These are phyloP conservation scores for Sthenelais limicola DNA, from an alignment of 2,888 invertebrate genomes.

Conservation along the genomic window DNA sequence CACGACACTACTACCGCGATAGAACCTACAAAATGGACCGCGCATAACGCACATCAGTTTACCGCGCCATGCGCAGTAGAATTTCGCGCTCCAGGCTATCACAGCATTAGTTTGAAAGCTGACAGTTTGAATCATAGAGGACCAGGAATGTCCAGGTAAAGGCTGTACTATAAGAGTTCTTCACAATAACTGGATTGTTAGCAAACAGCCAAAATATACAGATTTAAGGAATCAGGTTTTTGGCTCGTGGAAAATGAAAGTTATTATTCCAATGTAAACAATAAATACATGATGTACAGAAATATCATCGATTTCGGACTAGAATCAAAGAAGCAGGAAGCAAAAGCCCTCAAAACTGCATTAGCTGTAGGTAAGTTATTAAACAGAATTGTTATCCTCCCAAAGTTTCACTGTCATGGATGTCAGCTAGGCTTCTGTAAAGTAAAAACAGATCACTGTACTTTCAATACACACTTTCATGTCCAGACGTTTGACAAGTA, in stretches of 20 bases:
- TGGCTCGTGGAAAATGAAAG: conserved; percentile 46
- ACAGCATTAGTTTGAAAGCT: no score
- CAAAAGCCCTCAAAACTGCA: neutral
- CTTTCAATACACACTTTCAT: conserved; percentile 19
- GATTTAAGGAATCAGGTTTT: conserved; percentile 46
- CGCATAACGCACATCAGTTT: no score
- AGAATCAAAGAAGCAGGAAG: conserved; percentile 4
- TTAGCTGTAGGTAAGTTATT: conserved; percentile 29
- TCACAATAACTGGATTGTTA: conserved; percentile 51
- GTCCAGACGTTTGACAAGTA: conserved; percentile 2
- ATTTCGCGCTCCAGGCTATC: no score
- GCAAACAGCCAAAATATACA: conserved; percentile 46
- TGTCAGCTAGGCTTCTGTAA: conserved; percentile 1
- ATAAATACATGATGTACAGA: conserved; percentile 45
- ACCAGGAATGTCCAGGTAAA: conserved; percentile 33
- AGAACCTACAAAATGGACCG: no score
- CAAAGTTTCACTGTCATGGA: conserved; percentile 48
- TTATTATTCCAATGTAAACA: conserved; percentile 43
- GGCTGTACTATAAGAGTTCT: conserved; percentile 31
- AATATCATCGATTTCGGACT: conserved; percentile 41
- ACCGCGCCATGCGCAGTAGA: no score
- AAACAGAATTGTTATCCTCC: no score
- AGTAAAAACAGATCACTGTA: neutral
- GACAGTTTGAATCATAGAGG: no score
- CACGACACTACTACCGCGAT: no score